phyloP scores from a whole-genome alignment of 2,113 vertebrate genomes.

The Oceanodroma tethys region DNA sequence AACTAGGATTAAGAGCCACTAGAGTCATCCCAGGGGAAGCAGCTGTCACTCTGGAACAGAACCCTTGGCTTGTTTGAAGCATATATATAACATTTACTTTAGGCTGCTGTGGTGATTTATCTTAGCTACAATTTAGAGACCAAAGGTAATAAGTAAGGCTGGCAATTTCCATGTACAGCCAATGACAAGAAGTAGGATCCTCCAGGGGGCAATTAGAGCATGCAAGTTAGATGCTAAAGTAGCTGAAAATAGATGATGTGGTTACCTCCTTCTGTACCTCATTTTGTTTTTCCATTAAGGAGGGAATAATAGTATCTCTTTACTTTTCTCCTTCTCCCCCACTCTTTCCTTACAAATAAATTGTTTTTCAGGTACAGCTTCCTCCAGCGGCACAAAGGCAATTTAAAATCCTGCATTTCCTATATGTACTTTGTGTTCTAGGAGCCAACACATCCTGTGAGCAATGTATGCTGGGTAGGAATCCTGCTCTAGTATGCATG shows the following conservation, averaged over 20 bases:
- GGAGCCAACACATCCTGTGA: not conserved
- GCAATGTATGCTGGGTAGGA: not conserved
- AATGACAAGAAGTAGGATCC: slow-evolving; percentile 11
- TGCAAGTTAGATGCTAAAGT: slow-evolving; percentile 4
- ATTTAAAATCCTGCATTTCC: not conserved
- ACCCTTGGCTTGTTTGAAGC: not conserved
- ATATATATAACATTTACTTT: not conserved
- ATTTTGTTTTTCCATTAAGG: slow-evolving; percentile 2
- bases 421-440: not conserved
- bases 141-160: slow-evolving; percentile 12
- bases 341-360: not conserved
- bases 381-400: not conserved
- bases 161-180: not conserved
- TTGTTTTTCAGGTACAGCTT: not conserved
- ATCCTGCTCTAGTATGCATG: not conserved
- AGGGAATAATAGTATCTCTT: not conserved
- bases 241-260: slow-evolving; percentile 21
- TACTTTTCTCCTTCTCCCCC: not conserved
- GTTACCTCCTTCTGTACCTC: not conserved
- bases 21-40: not conserved
- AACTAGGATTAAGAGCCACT: not conserved
- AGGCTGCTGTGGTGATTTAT: not conserved
- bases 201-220: slow-evolving; percentile 12
- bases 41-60: slow-evolving; percentile 19
- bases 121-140: slow-evolving; percentile 18